A percentile compares a stretch with the other conserved stretches of the same genome.
These are phyloP conservation scores for Catharus bicknelli DNA, from an alignment of 2,113 vertebrate genomes.

Conservation along the genomic window DNA sequence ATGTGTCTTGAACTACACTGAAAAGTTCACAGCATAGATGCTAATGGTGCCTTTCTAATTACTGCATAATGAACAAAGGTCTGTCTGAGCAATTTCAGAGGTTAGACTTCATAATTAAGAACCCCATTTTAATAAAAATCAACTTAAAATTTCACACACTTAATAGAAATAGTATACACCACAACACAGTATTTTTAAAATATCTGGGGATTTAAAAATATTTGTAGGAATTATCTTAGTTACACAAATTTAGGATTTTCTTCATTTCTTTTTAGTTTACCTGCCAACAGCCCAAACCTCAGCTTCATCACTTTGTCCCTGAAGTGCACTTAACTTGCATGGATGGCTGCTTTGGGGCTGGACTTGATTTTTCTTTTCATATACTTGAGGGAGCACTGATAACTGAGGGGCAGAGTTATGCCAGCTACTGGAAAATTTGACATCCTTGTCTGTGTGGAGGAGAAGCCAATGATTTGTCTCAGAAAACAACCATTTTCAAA, in stretches of 20 bases:
- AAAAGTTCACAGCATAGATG: conserved; percentile 77
- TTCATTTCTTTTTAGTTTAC: conserved; percentile 1
- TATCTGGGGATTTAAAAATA: neutral
- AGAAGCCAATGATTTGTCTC: neutral
- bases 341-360: neutral
- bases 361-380: conserved; percentile 24
- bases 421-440: neutral
- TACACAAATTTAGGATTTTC: neutral
- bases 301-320: conserved; percentile 4
- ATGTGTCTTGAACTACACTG: conserved; percentile 73
- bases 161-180: neutral
- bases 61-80: conserved; percentile 75
- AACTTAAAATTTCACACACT: neutral
- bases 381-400: neutral
- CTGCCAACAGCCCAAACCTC: neutral
- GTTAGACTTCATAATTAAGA: conserved; percentile 69
- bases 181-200: neutral
- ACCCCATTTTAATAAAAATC: conserved; percentile 56
- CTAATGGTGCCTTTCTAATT: conserved; percentile 79
- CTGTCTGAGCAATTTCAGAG: conserved; percentile 75
- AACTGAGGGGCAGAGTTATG: neutral
- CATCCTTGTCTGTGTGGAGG: neutral
- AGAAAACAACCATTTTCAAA: neutral
- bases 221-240: neutral
- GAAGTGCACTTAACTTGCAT: conserved; percentile 45